Evolutionary conservation across 1,140 invertebrate species (phyloP).

Genomic region (Paramacrobiotus metropolitanus): DNA sequence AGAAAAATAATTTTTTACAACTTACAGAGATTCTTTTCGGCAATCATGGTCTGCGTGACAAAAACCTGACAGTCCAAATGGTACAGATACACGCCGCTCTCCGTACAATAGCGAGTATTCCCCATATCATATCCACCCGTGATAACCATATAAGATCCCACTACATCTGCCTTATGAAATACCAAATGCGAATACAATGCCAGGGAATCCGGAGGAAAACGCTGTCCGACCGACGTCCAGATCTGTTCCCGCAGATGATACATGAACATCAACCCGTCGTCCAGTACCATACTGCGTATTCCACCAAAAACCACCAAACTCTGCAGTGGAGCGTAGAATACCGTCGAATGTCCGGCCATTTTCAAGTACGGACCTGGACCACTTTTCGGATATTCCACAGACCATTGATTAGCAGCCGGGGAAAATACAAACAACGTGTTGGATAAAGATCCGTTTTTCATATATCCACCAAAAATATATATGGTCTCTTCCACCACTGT

Average conservation of each 20-base stretch:
- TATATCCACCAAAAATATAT: background rate
- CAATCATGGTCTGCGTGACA: background rate
- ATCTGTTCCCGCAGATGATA: background rate
- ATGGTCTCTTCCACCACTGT: background rate
- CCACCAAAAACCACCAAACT: conserved; percentile 2
- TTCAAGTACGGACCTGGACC: background rate
- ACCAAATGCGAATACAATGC: background rate
- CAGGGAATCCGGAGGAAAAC: background rate
- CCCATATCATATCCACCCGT: background rate
- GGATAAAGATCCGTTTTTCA: background rate
- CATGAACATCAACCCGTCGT: background rate
- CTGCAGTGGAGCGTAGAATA: background rate
- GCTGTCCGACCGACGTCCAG: background rate
- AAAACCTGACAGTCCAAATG: background rate
- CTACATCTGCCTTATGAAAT: background rate
- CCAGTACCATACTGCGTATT: background rate
- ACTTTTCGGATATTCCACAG: background rate
- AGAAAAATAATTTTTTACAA: no score
- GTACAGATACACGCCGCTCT: background rate
- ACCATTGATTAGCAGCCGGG: background rate
- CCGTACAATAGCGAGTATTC: background rate
- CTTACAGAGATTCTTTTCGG: background rate
- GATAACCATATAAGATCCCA: background rate
- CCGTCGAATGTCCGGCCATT: background rate
- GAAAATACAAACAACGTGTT: background rate